Evolutionary conservation across 2,797 vertebrate genomes (phyloP).

Genomic region (Poecile montanus): DNA sequence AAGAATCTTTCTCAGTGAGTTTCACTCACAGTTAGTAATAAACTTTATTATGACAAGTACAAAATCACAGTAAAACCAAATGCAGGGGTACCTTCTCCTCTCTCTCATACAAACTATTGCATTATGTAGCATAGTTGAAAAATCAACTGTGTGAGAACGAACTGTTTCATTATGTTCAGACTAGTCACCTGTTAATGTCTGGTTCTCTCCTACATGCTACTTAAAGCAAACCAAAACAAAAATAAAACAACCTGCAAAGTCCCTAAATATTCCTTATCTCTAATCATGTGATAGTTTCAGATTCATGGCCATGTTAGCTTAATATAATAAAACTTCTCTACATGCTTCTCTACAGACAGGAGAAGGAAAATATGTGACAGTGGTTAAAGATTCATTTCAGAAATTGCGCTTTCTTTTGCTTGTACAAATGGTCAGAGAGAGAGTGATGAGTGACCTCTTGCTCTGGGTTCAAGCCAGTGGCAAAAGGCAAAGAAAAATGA

Average conservation of each 20-base stretch:
- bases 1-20: neutral
- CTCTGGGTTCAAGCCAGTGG: slow-evolving; percentile 59
- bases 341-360: neutral
- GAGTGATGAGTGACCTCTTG: slow-evolving; percentile 66
- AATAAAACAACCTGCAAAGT: neutral
- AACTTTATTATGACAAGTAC: neutral
- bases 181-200: neutral
- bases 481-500: slow-evolving; percentile 68
- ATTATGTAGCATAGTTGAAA: neutral
- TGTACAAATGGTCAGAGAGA: slow-evolving; percentile 51
- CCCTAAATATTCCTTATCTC: neutral
- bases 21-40: neutral
- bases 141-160: neutral
- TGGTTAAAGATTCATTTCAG: slow-evolving; percentile 66
- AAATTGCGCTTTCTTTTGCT: slow-evolving; percentile 43
- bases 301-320: neutral
- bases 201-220: neutral
- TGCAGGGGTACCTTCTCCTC: neutral
- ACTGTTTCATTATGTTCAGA: neutral
- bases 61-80: neutral
- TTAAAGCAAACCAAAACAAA: neutral
- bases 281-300: neutral
- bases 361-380: slow-evolving; percentile 30
- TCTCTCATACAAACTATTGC: neutral
- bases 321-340: neutral